These are phyloP conservation scores for Macropodus opercularis DNA, from an alignment of 2,797 vertebrate species.

Conservation along the genomic window DNA sequence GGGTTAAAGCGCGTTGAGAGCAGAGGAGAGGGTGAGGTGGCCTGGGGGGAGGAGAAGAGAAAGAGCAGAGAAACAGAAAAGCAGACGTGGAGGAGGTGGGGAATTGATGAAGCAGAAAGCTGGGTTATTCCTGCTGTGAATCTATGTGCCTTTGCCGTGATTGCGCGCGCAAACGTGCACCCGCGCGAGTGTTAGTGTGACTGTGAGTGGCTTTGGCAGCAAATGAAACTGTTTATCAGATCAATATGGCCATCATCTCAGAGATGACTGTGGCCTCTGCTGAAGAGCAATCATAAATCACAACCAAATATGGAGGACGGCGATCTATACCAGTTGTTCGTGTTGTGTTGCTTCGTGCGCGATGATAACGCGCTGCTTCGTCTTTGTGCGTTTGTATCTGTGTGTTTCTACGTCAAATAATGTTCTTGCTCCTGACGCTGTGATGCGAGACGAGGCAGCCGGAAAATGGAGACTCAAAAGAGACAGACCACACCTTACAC, in stretches of 20 bases:
- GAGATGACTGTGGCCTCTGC: slow-evolving; percentile 87
- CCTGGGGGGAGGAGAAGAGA: slow-evolving; percentile 71
- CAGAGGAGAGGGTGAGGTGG: slow-evolving; percentile 73
- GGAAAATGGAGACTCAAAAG: slow-evolving; percentile 46
- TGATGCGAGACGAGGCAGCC: slow-evolving; percentile 42
- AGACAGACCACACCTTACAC: slow-evolving; percentile 56
- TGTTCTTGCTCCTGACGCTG: slow-evolving; percentile 14
- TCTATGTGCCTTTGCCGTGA: slow-evolving; percentile 59
- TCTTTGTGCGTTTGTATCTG: slow-evolving; percentile 22
- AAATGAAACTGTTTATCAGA: slow-evolving; percentile 88
- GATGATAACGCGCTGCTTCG: slow-evolving; percentile 4
- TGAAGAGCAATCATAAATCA: slow-evolving; percentile 88
- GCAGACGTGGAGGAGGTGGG: slow-evolving; percentile 77
- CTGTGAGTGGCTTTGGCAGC: slow-evolving; percentile 80
- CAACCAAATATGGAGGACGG: slow-evolving; percentile 73
- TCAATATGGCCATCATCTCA: slow-evolving; percentile 89
- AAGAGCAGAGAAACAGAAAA: slow-evolving; percentile 69
- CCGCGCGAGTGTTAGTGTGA: slow-evolving; percentile 14
- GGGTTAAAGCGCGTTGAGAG: slow-evolving; percentile 71
- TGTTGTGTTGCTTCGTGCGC: slow-evolving; percentile 15
- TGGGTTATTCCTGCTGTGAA: slow-evolving; percentile 81
- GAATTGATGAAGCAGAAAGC: slow-evolving; percentile 82
- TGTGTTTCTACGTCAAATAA: slow-evolving; percentile 19
- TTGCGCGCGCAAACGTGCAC: slow-evolving; percentile 7
- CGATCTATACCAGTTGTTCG: slow-evolving; percentile 61